phyloP scores from a whole-genome alignment of 2,113 vertebrate genomes.

The Silurus meridionalis region DNA sequence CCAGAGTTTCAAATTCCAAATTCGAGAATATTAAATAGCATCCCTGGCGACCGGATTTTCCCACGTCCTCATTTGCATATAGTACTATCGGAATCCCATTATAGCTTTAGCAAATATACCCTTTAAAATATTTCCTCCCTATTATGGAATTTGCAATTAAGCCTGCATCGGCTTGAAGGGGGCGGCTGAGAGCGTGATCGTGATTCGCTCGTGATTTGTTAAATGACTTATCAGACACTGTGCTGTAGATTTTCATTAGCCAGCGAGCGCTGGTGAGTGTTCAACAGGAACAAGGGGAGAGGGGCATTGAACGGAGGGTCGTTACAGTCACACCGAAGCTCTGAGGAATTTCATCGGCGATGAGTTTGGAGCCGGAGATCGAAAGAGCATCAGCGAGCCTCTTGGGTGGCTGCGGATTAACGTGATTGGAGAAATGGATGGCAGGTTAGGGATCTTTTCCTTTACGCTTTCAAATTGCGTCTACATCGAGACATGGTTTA shows the following conservation, averaged over 20 bases:
- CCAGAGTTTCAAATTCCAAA: background rate
- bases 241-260: conserved; percentile 66
- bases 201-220: conserved; percentile 63
- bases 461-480: no score
- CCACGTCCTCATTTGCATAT: background rate
- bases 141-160: conserved; percentile 15
- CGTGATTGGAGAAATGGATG: background rate
- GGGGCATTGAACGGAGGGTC: conserved; percentile 23
- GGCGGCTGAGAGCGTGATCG: conserved; percentile 51
- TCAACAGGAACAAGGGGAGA: conserved; percentile 41
- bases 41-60: background rate
- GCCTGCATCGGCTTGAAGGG: conserved; percentile 9
- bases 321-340: conserved; percentile 30
- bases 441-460: background rate
- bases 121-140: background rate
- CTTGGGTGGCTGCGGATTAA: conserved; percentile 7
- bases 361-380: conserved; percentile 1
- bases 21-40: background rate
- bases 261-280: conserved; percentile 62
- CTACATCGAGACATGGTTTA: no score
- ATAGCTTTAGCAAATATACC: conserved; percentile 8
- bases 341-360: conserved; percentile 26
- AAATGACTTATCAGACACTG: conserved; percentile 62
- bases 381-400: conserved; percentile 15
- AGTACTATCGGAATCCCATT: background rate